phyloP scores from a whole-genome alignment of 2,888 invertebrate genomes.

The Pandemis corylana region DNA sequence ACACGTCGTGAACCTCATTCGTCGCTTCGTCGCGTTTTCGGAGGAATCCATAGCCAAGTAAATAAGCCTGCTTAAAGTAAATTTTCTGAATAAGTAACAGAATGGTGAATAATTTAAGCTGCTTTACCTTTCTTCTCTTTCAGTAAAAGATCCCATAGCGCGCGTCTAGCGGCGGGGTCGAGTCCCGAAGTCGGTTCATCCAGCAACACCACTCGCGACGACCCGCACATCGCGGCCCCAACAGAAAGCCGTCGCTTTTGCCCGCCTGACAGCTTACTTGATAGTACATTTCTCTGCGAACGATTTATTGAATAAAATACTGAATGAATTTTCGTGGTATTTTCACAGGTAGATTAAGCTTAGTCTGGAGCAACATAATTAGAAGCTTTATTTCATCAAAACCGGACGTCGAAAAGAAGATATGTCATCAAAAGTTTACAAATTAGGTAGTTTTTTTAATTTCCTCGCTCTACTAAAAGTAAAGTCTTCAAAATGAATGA shows the following conservation, averaged over 20 bases:
- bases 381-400: too few relatives aligned
- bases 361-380: too few relatives aligned
- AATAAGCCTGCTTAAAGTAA: too few relatives aligned
- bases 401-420: not conserved
- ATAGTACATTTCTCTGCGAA: constrained; percentile 79
- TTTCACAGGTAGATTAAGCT: too few relatives aligned
- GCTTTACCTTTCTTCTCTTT: constrained; percentile 86
- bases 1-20: too few relatives aligned
- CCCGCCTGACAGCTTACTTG: constrained; percentile 93
- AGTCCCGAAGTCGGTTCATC: constrained; percentile 96
- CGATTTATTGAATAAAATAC: too few relatives aligned
- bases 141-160: constrained; percentile 94
- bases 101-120: not conserved
- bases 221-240: constrained; percentile 94
- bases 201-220: constrained; percentile 89
- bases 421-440: not conserved
- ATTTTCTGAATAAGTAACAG: constrained; percentile 3
- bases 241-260: constrained; percentile 96
- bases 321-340: too few relatives aligned
- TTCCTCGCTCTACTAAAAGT: too few relatives aligned
- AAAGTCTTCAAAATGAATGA: too few relatives aligned
- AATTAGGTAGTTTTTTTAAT: too few relatives aligned
- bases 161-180: constrained; percentile 94
- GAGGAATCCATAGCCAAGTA: too few relatives aligned
- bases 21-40: too few relatives aligned